Base-by-base conservation (phyloP, 1,140 invertebrate species). In the Philotrypesis tridentata region DNA sequence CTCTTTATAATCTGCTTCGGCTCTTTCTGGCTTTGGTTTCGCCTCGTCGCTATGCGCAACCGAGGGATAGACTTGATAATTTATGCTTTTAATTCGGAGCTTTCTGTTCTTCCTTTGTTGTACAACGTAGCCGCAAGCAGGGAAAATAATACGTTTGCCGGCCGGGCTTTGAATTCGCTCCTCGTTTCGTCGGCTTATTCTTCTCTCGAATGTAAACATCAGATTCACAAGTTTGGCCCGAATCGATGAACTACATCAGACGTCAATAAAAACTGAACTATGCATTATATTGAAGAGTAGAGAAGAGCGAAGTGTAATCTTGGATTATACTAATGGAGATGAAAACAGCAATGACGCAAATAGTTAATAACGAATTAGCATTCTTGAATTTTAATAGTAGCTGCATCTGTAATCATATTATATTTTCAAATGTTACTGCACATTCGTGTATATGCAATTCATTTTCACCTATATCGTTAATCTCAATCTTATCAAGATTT, bases 81-180 rank as follows among this genome's bases (percentile, higher is more conserved):
- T 78, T 78, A 78, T 78, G 12, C 40, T 78, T 78, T 78, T 78
- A 68, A 78, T 78, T 78, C 63, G n/a, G 76, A 68, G 63, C 61
- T 14, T n/a, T 4, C 9, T 14, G 29, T 9, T 14, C 1, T 55
- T 23, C 33, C 61, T 78, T 78, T 78, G 76, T 78, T 68, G 40
- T 23, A 33, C 55, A 33, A 23, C 65, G 27, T 29, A 40, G 33
- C 17, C 33, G 23, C 37, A 40, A 48, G 65, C 43, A 25, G 25
- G 37, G 25, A 77, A 37, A 67, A 67, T 76, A 40, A 67, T 48
- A 17, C 33, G 33, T 71, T 71, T 43, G 12, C 61, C 25, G 25
- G 9, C 1, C 0, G 5, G 23, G n/a, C n/a, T n/a, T n/a, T 17
- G 61, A 17, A 55, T 55, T 55, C 48, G 43, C 14, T 37, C 6